These are phyloP conservation scores for Cosmorhoe ocellata DNA, from an alignment of 2,888 invertebrate genomes.

Conservation along the genomic window DNA sequence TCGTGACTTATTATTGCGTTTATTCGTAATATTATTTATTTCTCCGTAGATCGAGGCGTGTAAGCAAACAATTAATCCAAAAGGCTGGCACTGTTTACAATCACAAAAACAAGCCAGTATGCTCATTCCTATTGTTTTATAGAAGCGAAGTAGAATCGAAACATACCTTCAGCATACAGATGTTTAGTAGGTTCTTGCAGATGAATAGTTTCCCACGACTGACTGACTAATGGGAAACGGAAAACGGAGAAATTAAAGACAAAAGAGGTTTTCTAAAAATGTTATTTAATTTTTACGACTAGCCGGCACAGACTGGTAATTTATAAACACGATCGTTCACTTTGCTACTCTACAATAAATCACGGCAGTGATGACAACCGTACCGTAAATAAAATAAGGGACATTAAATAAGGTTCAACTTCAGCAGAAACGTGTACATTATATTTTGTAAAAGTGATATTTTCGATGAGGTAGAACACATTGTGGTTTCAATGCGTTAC, in stretches of 20 bases:
- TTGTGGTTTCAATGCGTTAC: too few species aligned
- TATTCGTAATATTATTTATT: not conserved
- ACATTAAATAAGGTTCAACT: not conserved
- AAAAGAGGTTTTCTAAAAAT: conserved; percentile 22
- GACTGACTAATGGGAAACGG: conserved; percentile 37
- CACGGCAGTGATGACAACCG: not conserved
- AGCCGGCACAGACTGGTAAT: not conserved
- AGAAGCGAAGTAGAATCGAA: conserved; percentile 4
- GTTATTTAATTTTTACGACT: conserved; percentile 13
- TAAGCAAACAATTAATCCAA: conserved; percentile 2
- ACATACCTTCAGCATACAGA: not conserved
- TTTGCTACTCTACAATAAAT: conserved; percentile 3
- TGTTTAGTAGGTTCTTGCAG: conserved; percentile 3
- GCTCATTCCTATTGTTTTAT: conserved; percentile 9
- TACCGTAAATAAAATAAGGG: not conserved
- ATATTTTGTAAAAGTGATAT: too few species aligned
- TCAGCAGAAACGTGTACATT: too few species aligned
- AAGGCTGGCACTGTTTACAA: not conserved
- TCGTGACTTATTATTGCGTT: not conserved
- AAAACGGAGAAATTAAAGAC: conserved; percentile 31
- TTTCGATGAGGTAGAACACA: too few species aligned
- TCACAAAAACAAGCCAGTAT: conserved; percentile 1
- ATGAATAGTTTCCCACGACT: conserved; percentile 36
- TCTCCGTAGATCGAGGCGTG: not conserved
- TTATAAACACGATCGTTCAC: not conserved